Evolutionary conservation across 2,888 invertebrate species (phyloP), one percentile per base, ranked within the genome.

Genomic region (Rhagium mordax): DNA sequence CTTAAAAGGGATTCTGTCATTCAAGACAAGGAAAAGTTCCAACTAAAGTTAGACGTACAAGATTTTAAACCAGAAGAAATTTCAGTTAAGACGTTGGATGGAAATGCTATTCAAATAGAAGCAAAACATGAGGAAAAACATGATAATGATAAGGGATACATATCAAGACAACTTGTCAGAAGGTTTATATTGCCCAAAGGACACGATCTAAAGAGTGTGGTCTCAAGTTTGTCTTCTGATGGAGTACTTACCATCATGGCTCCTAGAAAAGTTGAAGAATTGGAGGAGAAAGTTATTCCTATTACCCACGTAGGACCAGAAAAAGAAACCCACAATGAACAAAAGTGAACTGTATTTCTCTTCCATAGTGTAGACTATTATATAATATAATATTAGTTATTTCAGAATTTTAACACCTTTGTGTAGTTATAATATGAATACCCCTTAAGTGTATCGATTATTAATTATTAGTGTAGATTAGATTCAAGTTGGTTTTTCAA

Each of bases 21-120:
- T 71, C 86, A 89, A n/a, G 92, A 92, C 81, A 91, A 92, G 20
- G 92, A 93, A 80, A 93, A 93, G 75, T 93, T 93, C 74, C 92
- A 93, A 85, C 92, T 94, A 8, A 92, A 91, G 81, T 87, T 95
- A 79, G 94, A 95, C 83, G 94, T 95, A 0, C 91, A 93, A 81
- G 93, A 95, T 79, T 96, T 95, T 82, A 89, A 90, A 20, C 95
- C 95, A 0, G 92, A 92, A 18, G 95, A 96, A 86, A 92, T 96
- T 29, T 89, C 91, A 13, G 94, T 96, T 41, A 95, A 94, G 86
- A 94, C 94, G 0, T 89, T 93, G 0, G 94, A 94, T 13, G 87
- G 86, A 66, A 92, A 93, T 75, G 90, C 90, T 71, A 91, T 96
- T 18, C 90, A 93, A 70, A 90, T 94, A 18, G 94, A 95, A 85